Evolutionary conservation across 2,797 vertebrate species (phyloP), one percentile per base, ranked within the genome.

Genomic region (Cynodonichthys magdalenae): DNA sequence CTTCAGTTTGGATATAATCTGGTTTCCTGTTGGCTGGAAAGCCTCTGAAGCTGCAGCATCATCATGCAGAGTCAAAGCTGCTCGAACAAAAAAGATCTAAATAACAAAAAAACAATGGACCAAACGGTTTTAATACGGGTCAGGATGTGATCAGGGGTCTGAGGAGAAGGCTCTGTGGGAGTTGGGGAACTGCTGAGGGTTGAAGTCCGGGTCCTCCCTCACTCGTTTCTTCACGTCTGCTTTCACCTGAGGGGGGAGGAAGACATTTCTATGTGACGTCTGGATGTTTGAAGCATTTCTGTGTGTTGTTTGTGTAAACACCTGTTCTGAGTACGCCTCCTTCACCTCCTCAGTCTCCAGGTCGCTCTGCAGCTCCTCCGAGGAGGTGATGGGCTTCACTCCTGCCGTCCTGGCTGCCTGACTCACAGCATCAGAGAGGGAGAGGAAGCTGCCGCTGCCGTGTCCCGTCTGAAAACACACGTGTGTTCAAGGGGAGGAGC

Each of bases 371-470:
- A 98, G 87, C 78, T 88, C 90, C 82, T 97, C 95, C 0, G 92
- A 66, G 53, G 92, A 90, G 5, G 93, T 95, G 68, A 96, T 85
- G 31, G 95, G 95, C 66, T 86, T 92, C 42, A 93, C 95, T 2
- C 95, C 96, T 0, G 93, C 93, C 2, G 92, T 91, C 77, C 94
- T 91, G 74, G 95, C 95, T 0, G 96, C 96, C 69, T 95, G 93
- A 65, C 84, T 95, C 78, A 98, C 96, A 0, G 96, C 95, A 34
- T 98, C 96, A 0, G 95, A 94, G 52, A 98, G 93, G 11, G 95
- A 95, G 72, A 95, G 92, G 74, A 95, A 94, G 48, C 95, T 95
- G 3, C 93, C 94, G 28, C 94, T 92, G 0, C 94, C 91, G 84
- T 95, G 94, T 62, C 95, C 95, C 0, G 95, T 97, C 96, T 97